A percentile compares a stretch with the other conserved stretches of the same genome.
Conservation (phyloP, 1,140 invertebrate species). For the Drosophila pseudoananassae region DNA sequence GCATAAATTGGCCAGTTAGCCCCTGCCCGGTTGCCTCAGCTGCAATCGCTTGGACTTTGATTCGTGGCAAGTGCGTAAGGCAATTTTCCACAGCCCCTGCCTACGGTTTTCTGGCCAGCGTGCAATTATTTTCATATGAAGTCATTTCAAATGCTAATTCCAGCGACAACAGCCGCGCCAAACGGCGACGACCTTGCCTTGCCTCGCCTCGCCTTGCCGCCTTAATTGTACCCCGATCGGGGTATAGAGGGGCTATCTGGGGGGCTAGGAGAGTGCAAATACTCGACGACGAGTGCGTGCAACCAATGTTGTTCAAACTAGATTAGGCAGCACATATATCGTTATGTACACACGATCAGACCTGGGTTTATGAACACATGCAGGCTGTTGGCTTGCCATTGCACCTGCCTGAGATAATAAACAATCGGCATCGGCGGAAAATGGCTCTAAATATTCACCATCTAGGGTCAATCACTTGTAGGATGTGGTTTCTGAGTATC, state of each 20-base stretch:
- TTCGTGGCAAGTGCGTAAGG: conserved; percentile 41
- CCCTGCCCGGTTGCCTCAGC: conserved; percentile 24
- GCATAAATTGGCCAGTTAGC: conserved; percentile 28
- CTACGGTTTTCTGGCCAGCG: conserved; percentile 1
- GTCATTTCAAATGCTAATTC: conserved; percentile 70
- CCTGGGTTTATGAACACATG: neutral
- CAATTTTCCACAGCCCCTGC: neutral
- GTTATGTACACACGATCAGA: conserved; percentile 1
- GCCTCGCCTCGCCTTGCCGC: conserved; percentile 58
- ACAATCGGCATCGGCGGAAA: conserved; percentile 6
- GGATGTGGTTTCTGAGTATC: neutral
- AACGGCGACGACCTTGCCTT: conserved; percentile 65
- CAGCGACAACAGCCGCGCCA: conserved; percentile 37
- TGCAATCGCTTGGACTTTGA: conserved; percentile 42
- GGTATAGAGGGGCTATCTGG: conserved; percentile 4
- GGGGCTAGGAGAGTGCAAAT: conserved; percentile 13
- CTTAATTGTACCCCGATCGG: conserved; percentile 53
- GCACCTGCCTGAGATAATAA: conserved; percentile 27
- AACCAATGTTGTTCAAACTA: conserved; percentile 61
- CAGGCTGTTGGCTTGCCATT: conserved; percentile 22
- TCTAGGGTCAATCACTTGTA: conserved; percentile 18
- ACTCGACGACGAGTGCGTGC: conserved; percentile 47
- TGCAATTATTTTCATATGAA: conserved; percentile 68
- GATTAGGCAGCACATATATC: conserved; percentile 32
- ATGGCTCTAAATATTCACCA: conserved; percentile 7